Evolutionary conservation across 30 jellyfish, hydroid and myxozoan species (phyloP).

Genomic region (Pelagia noctiluca): DNA sequence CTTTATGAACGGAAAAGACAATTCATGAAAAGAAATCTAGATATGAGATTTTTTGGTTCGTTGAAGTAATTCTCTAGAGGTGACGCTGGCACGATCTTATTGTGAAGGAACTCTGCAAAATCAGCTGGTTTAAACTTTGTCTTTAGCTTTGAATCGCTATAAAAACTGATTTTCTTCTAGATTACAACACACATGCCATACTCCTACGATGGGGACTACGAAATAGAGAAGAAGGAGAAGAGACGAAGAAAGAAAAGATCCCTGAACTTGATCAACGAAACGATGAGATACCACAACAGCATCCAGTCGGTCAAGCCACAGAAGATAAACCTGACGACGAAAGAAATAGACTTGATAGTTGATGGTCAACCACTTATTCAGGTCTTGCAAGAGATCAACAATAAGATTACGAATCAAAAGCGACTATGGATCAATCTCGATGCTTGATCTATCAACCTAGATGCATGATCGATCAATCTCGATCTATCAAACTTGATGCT

Average conservation of each 20-base stretch:
- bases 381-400: constrained; percentile 67
- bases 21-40: no score
- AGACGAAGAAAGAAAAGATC: constrained; percentile 42
- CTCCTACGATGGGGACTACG: constrained; percentile 42
- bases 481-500: no score
- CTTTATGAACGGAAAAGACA: no score
- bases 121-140: no score
- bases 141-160: no score
- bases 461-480: no score
- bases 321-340: constrained; percentile 6
- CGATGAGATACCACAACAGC: constrained; percentile 10
- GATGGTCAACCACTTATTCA: constrained; percentile 56
- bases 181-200: constrained; percentile 62
- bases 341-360: constrained; percentile 23
- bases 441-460: constrained; percentile 11
- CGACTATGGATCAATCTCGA: constrained; percentile 67
- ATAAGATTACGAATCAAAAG: constrained; percentile 59
- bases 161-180: constrained; percentile 19
- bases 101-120: no score
- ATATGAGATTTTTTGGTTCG: no score
- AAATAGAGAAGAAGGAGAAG: constrained; percentile 46
- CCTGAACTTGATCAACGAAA: constrained; percentile 28
- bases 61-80: no score
- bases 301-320: not conserved
- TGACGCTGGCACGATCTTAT: no score